These are phyloP conservation scores for Hydrotaea diabolus DNA, from an alignment of 2,888 invertebrate species.

Conservation along the genomic window DNA sequence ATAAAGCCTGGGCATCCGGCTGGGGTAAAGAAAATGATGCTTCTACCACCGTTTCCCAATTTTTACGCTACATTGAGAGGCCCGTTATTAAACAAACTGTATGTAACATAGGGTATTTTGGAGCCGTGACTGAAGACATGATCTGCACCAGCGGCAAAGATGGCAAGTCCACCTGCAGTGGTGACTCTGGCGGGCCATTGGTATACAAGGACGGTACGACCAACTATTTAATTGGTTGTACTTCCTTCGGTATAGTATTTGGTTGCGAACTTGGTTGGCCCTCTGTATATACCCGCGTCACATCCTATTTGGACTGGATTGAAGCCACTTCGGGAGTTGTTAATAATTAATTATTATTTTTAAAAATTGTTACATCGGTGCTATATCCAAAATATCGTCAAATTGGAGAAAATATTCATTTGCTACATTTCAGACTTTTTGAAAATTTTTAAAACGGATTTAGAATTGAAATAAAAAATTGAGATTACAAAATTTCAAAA, in stretches of 20 bases:
- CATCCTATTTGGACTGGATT: slow-evolving; percentile 77
- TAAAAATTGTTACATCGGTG: too few relatives aligned
- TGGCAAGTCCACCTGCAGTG: slow-evolving; percentile 69
- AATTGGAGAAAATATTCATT: too few relatives aligned
- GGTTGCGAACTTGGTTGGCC: slow-evolving; percentile 78
- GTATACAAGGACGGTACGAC: slow-evolving; percentile 66
- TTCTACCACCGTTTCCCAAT: slow-evolving; percentile 68
- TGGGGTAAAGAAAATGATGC: slow-evolving; percentile 71
- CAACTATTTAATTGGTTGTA: slow-evolving; percentile 74
- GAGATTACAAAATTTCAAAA: too few relatives aligned
- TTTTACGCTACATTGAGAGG: slow-evolving; percentile 71
- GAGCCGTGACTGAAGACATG: too few relatives aligned
- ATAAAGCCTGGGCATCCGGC: slow-evolving; percentile 70
- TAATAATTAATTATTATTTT: too few relatives aligned
- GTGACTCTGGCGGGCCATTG: slow-evolving; percentile 70
- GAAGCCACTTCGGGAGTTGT: slow-evolving; percentile 68
- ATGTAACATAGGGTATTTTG: too few relatives aligned
- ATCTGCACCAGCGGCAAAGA: slow-evolving; percentile 69
- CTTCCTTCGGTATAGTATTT: slow-evolving; percentile 76
- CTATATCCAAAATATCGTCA: too few relatives aligned
- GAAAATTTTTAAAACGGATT: too few relatives aligned
- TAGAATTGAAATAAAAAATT: too few relatives aligned
- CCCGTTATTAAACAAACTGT: slow-evolving; percentile 68
- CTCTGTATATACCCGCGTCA: slow-evolving; percentile 77
- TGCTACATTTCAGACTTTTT: too few relatives aligned